A percentile compares a stretch with the other conserved stretches of the same genome.
These are phyloP conservation scores for Morelia viridis DNA, from an alignment of 2,797 vertebrate species.

Conservation along the genomic window DNA sequence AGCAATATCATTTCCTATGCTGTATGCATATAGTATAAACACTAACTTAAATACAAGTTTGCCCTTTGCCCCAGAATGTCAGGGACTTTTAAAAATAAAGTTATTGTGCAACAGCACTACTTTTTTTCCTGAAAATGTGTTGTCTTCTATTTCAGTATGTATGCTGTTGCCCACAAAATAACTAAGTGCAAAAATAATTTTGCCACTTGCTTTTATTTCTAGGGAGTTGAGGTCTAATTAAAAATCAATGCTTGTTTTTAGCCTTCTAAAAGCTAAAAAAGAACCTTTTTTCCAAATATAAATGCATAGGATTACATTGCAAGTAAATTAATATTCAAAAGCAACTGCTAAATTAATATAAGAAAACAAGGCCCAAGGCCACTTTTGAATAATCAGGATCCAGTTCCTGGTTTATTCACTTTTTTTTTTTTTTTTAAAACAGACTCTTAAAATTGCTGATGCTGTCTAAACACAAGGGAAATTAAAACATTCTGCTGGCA, in stretches of 20 bases:
- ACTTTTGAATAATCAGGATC: background rate
- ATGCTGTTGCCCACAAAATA: background rate
- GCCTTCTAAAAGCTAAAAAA: background rate
- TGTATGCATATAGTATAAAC: background rate
- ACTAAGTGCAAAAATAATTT: background rate
- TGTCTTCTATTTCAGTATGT: background rate
- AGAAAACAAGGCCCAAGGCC: background rate
- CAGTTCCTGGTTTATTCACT: background rate
- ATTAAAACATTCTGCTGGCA: conserved; percentile 53
- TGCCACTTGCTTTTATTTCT: fast-evolving
- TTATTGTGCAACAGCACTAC: background rate
- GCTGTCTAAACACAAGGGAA: conserved; percentile 48
- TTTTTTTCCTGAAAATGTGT: background rate
- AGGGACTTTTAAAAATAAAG: background rate
- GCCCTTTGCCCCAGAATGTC: background rate
- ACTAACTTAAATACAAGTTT: background rate
- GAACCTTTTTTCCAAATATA: background rate
- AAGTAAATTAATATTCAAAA: background rate
- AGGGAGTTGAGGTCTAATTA: background rate
- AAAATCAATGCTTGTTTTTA: background rate
- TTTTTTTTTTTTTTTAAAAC: background rate
- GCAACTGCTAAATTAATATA: background rate
- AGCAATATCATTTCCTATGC: background rate
- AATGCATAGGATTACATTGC: background rate
- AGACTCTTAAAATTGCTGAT: conserved; percentile 41